Evolutionary conservation across 2,797 vertebrate species (phyloP).

Genomic region (Antrozous pallidus): DNA sequence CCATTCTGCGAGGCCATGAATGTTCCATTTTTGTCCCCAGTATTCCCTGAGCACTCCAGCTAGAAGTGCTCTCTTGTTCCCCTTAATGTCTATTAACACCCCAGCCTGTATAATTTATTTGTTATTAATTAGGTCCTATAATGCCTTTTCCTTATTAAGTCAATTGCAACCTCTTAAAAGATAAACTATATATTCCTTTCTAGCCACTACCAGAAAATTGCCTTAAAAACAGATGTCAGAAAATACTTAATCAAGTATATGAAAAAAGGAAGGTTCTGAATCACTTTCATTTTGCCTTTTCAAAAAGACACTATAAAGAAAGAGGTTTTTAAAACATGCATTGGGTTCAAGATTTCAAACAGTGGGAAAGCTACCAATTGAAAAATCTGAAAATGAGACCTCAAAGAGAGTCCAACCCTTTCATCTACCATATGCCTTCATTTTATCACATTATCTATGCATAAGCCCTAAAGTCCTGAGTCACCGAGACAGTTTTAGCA

Average conservation of each 20-base stretch:
- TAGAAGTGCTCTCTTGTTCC: neutral
- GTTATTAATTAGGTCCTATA: neutral
- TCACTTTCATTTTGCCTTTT: conserved; percentile 26
- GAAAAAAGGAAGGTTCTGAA: neutral
- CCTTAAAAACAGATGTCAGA: neutral
- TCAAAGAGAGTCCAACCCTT: conserved; percentile 56
- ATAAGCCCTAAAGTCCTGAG: conserved; percentile 53
- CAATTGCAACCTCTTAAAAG: neutral
- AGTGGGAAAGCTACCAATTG: conserved; percentile 26
- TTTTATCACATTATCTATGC: conserved; percentile 63
- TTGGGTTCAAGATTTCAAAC: conserved; percentile 53
- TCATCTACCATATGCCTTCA: conserved; percentile 53
- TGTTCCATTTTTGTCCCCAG: neutral
- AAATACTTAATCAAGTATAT: conserved; percentile 22
- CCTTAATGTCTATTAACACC: neutral
- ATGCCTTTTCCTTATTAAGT: neutral
- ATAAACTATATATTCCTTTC: neutral
- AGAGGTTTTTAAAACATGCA: conserved; percentile 27
- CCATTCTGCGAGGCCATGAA: neutral
- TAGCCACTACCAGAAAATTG: neutral
- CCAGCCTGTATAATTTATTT: neutral
- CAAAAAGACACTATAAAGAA: neutral
- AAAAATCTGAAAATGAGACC: conserved; percentile 62
- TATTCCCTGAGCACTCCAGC: neutral
- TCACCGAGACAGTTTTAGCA: conserved; percentile 39